Evolutionary conservation across 2,797 vertebrate species (phyloP), one percentile per base, ranked within the genome.

Genomic region (Otolemur crassicaudatus): DNA sequence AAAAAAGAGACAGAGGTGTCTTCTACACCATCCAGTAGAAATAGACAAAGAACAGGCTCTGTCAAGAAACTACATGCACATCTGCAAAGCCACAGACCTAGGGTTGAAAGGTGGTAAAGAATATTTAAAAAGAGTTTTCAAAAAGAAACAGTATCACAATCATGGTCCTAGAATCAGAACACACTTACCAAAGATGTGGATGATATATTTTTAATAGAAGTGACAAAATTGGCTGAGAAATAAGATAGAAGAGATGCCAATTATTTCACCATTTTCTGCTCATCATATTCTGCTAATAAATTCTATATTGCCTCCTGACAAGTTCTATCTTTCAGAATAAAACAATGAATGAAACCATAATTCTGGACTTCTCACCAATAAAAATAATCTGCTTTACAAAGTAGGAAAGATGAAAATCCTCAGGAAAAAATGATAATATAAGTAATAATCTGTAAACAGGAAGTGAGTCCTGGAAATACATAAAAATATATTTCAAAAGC

Each of bases 351-450:
- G 37, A 86, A 89, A 87, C 13, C 31, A 82, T 56, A 63, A 83
- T 70, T 95, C 77, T 49, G 83, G 37, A 82, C 58, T 70, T 73
- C 40, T 65, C 58, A 82, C 27, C 77, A 67, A 61, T 69, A 67
- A 90, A 25, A 61, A 93, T 16, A 88, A 46, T 81, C 37, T 89
- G 7, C 31, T 65, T 80, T 29, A 40, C 40, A 83, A 94, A 93
- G 75, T 9, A 95, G 83, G 94, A 96, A 94, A 72, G 87, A 91
- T 53, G 65, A 46, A 76, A 93, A 81, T 67, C 60, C 58, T 84
- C 19, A 95, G 53, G 10, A 17, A 86, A 84, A 96, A 92, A 37
- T 81, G 34, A 92, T 84, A 69, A 3, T 14, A 14, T n/a, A 76
- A 96, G 85, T 1, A 58, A 34, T 16, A 72, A 84, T 91, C 40